Evolutionary conservation across 2,888 invertebrate species (phyloP).

Genomic region (Pristionchus exspectatus): DNA sequence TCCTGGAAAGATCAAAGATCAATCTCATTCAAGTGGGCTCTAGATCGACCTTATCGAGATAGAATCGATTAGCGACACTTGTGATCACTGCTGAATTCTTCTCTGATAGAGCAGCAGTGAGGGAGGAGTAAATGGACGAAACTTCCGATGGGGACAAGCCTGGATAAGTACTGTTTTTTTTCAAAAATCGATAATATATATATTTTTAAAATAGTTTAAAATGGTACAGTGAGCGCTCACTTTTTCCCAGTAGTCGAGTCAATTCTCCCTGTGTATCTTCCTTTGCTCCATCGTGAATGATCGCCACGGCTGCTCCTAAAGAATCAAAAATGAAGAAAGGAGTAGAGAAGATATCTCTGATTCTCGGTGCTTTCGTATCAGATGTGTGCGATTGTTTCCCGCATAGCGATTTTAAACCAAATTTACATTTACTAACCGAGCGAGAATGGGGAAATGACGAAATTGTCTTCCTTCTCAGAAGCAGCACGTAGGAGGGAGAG

Average conservation of each 20-base stretch:
- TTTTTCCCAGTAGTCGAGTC: not conserved
- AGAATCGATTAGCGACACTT: not conserved
- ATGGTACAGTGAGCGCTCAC: not conserved
- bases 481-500: no score
- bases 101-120: not conserved
- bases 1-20: constrained; percentile 5
- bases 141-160: not conserved
- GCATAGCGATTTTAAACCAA: no score
- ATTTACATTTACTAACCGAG: no score
- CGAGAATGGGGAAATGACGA: not conserved
- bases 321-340: no score
- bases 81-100: not conserved
- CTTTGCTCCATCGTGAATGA: constrained; percentile 28
- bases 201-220: no score
- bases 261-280: not conserved
- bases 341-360: no score
- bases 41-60: not conserved
- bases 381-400: no score
- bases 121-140: not conserved
- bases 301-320: constrained; percentile 22
- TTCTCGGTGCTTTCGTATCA: no score
- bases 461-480: no score
- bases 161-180: not conserved
- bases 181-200: no score
- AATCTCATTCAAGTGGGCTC: not conserved